phyloP scores from a whole-genome alignment of 2,113 vertebrate genomes.

The Myotis lucifugus region DNA sequence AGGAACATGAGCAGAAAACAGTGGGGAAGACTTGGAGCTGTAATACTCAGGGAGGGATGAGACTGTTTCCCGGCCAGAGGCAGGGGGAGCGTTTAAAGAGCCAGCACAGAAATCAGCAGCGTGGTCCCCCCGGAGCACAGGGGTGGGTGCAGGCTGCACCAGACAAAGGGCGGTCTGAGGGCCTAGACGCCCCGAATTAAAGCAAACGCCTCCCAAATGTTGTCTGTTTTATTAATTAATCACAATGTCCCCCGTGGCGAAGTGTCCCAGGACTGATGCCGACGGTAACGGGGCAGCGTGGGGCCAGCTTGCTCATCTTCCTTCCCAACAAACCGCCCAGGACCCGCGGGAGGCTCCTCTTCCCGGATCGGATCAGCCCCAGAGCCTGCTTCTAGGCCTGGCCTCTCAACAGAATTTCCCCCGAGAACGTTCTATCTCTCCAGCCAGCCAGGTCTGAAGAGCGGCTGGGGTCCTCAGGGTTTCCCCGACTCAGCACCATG shows the following conservation, averaged over 20 bases:
- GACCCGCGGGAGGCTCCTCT: background rate
- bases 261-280: background rate
- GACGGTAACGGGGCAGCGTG: background rate
- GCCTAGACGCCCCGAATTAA: background rate
- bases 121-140: background rate
- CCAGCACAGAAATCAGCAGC: background rate
- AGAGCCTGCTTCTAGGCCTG: background rate
- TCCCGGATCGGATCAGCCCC: background rate
- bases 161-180: background rate
- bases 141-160: background rate
- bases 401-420: background rate
- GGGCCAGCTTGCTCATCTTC: background rate
- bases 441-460: background rate
- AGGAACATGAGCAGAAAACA: background rate
- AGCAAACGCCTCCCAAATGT: background rate
- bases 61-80: background rate
- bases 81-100: background rate
- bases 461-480: background rate
- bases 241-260: background rate
- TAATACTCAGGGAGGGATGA: background rate
- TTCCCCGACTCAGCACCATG: background rate
- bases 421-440: background rate
- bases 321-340: no score
- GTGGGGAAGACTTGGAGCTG: background rate
- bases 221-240: slow-evolving; percentile 22